Evolutionary conservation across 2,113 vertebrate species (phyloP).

Genomic region (Gracilinanus agilis): DNA sequence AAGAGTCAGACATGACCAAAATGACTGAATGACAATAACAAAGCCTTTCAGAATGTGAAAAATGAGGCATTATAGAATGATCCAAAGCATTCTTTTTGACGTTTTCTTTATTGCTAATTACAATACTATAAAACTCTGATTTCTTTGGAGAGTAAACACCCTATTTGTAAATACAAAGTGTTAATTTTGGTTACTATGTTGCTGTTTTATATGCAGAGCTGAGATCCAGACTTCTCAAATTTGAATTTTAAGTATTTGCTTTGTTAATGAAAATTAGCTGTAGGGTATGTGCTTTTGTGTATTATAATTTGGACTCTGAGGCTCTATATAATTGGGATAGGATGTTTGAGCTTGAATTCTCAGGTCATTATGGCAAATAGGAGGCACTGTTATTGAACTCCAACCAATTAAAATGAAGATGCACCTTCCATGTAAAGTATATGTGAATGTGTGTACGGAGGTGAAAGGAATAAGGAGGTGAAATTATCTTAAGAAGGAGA

Average conservation of each 20-base stretch:
- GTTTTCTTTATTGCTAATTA: not conserved
- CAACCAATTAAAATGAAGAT: not conserved
- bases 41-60: not conserved
- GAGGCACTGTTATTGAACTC: not conserved
- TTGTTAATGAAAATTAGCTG: not conserved
- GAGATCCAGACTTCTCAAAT: not conserved
- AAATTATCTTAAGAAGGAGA: not conserved
- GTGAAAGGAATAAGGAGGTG: not conserved
- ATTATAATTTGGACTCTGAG: not conserved
- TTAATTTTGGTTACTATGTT: not conserved
- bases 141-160: not conserved
- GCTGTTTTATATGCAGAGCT: not conserved
- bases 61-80: not conserved
- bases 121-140: not conserved
- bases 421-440: not conserved
- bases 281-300: not conserved
- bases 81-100: not conserved
- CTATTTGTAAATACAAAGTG: too few species aligned
- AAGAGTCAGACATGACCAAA: too few species aligned
- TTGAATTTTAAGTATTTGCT: not conserved
- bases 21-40: not conserved
- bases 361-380: not conserved
- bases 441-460: not conserved
- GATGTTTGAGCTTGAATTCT: not conserved
- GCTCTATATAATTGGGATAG: not conserved